Evolutionary conservation across 2,113 vertebrate species (phyloP).

Genomic region (Dicrurus megarhynchus): DNA sequence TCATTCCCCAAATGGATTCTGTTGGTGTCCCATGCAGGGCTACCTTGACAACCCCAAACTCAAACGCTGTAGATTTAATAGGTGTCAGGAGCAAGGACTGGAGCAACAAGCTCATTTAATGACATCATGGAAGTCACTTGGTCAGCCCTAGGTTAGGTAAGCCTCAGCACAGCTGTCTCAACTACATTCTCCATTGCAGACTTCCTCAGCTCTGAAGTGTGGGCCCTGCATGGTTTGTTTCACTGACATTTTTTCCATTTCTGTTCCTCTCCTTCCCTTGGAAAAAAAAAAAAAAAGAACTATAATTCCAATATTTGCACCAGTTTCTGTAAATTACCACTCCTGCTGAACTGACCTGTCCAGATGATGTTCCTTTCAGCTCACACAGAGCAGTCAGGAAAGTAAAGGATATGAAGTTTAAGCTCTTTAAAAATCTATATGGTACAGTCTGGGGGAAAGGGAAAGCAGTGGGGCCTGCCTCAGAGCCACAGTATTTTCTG

Average conservation of each 20-base stretch:
- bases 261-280: conserved; percentile 21
- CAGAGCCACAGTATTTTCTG: neutral
- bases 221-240: neutral
- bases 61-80: conserved; percentile 33
- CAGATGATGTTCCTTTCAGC: neutral
- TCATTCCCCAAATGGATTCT: neutral
- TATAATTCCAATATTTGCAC: conserved; percentile 10
- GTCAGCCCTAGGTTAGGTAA: conserved; percentile 52
- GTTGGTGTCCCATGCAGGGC: neutral
- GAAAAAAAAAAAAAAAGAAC: conserved; percentile 6
- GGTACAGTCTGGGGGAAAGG: neutral
- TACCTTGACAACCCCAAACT: conserved; percentile 36
- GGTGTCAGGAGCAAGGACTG: conserved; percentile 30
- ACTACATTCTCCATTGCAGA: conserved; percentile 43
- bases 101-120: conserved; percentile 25
- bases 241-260: conserved; percentile 48
- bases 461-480: neutral
- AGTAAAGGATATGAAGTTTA: neutral
- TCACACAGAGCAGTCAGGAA: neutral
- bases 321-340: neutral
- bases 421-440: neutral
- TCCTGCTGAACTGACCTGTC: neutral
- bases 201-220: conserved; percentile 42
- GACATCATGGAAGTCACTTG: conserved; percentile 45
- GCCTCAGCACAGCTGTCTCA: conserved; percentile 58